Base-by-base conservation (phyloP, 2,113 vertebrate species). In the Ellobius talpinus region DNA sequence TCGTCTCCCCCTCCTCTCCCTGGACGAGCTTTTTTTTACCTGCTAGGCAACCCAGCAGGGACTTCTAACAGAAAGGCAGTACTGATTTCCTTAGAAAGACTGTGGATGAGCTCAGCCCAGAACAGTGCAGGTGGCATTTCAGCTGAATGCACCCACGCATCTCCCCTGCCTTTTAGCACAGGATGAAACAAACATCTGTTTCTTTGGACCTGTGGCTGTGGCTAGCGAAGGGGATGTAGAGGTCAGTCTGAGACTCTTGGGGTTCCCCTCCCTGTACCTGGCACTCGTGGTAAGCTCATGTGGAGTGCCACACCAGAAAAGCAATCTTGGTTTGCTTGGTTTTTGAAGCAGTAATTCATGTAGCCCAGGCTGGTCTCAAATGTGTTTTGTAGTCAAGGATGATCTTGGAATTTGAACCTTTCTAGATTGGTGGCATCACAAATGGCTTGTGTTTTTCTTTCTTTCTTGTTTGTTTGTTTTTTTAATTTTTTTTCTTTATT, bases 31-130 rank as follows among this genome's bases (percentile, higher is more conserved):
- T 39, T 47, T 76, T 73, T 39, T 47, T 76, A 92, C 97, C 96
- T 95, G 97, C 90, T 86, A 68, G 42, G 86, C 87, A 95, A 96
- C 76, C 79, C n/a, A 36, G 74, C 72, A 82, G 93, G 81, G 82
- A 77, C 89, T 78, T 65, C 65, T 58, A 81, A 82, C 93, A 70
- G 78, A 90, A 7, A n/a, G 52, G 36, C 19, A 65, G 92, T 84
- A 70, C 52, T 93, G 91, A 94, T 12, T 90, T 94, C 78, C 23
- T 58, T 58, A 93, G 78, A 77, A 45, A 61, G 76, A 31, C 2
- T 42, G 55, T 39, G 19, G 90, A 70, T 88, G 63, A 92, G 65
- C 94, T 93, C 79, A 21, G 89, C 82, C 4, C 5, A 14, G 45
- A 91, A 24, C 68, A 39, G 23, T 65, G 73, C 70, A 52, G 91